Conservation (phyloP, 2,888 invertebrate species). For the Epinotia bilunana region DNA sequence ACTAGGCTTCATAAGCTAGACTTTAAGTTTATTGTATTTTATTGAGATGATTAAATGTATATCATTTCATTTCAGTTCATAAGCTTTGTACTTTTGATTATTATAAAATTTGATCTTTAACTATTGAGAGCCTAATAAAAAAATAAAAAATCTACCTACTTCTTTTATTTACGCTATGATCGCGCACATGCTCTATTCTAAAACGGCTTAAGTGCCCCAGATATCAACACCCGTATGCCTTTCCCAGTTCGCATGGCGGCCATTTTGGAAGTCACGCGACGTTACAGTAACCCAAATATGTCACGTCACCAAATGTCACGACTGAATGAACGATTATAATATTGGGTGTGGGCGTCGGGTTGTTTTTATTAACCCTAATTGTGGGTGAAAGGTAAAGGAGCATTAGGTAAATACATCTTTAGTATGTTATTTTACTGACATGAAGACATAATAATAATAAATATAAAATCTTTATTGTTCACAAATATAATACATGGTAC, state of each 20-base stretch:
- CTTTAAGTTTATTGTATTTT: too few relatives aligned
- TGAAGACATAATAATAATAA: too few relatives aligned
- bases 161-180: not conserved
- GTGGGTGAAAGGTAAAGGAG: constrained; percentile 9
- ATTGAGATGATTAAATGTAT: too few relatives aligned
- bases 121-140: too few relatives aligned
- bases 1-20: too few relatives aligned
- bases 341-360: constrained; percentile 28
- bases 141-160: too few relatives aligned
- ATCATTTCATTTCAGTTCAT: too few relatives aligned
- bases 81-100: too few relatives aligned
- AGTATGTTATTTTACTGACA: not conserved
- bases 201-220: not conserved
- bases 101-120: too few relatives aligned
- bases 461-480: too few relatives aligned
- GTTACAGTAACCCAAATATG: constrained; percentile 40
- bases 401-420: not conserved
- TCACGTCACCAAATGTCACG: constrained; percentile 28
- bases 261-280: constrained; percentile 16
- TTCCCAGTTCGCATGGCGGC: not conserved
- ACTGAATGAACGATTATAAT: constrained; percentile 31
- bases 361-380: constrained; percentile 34
- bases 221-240: not conserved
- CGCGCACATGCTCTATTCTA: not conserved
- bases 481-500: too few relatives aligned